Evolutionary conservation across 2,113 vertebrate genomes (phyloP), one percentile per base, ranked within the genome.

Genomic region (Osmerus eperlanus): DNA sequence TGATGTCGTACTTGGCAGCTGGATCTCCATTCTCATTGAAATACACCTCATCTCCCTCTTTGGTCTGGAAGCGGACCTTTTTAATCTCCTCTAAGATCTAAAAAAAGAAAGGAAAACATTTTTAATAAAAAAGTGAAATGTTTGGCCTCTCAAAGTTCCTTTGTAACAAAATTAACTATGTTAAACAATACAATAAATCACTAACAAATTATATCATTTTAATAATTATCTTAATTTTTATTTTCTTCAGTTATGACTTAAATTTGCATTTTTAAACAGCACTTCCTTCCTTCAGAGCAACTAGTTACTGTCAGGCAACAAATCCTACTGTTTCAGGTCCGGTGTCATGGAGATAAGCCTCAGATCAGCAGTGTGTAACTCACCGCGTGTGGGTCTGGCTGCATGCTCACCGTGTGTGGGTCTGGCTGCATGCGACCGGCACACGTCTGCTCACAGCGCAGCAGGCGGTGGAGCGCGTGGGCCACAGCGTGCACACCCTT

Each of bases 401-500:
- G 58, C 52, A 73, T 18, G 11, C 60, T 21, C 21, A 21, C 21
- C 55, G 2, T 28, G 16, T 64, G 79, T 18, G 88, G 85, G 70
- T 89, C 74, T 11, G 84, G 74, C 13, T 77, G 58, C 52, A 73
- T 18, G 11, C 60, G 85, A 12, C 28, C 78, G 28, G 71, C 36
- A 67, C 90, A 92, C 54, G 77, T 86, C 76, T 87, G 9, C n/a
- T 78, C 78, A 68, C 89, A 91, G 21, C 55, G 69, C 2, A 88
- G 80, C n/a, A 86, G 21, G 2, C 6, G 32, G 62, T 93, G 88
- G 58, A 92, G 76, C 0, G 89, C 82, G 32, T 92, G 83, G 19
- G 89, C 90, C 68, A 90, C 85, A 19, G 88, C 78, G 74, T 91
- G 92, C 64, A 93, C 87, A 25, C 65, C 92, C 74, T 91, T 92